Evolutionary conservation across 2,113 vertebrate genomes (phyloP).

Genomic region (Natator depressus): DNA sequence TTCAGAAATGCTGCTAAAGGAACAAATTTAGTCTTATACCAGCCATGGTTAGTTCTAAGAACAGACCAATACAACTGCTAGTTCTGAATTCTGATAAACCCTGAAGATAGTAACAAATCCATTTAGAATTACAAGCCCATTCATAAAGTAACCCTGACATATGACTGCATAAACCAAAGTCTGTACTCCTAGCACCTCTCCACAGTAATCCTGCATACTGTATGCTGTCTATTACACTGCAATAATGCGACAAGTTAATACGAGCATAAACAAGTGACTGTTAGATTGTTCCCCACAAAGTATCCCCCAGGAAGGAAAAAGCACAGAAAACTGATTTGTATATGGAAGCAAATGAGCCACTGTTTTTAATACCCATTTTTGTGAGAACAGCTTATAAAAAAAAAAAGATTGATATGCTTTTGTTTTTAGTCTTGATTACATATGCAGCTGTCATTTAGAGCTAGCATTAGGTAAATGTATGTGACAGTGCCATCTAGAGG

Average conservation of each 20-base stretch:
- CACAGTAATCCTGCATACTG: background rate
- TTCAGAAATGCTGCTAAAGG: background rate
- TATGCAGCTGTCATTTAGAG: background rate
- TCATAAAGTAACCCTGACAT: background rate
- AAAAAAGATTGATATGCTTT: background rate
- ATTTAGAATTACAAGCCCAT: background rate
- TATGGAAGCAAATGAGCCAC: background rate
- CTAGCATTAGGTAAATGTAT: background rate
- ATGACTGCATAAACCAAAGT: background rate
- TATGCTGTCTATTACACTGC: background rate
- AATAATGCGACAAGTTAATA: background rate
- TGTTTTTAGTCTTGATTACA: background rate
- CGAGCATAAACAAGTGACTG: background rate
- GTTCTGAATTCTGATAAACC: background rate
- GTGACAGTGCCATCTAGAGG: background rate
- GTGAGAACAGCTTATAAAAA: background rate
- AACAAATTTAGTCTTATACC: background rate
- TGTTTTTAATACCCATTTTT: background rate
- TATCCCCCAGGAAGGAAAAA: background rate
- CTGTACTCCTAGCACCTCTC: background rate
- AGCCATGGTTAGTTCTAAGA: background rate
- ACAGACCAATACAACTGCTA: background rate
- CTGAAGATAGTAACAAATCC: background rate
- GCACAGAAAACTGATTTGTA: background rate
- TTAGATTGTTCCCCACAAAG: background rate